These are phyloP conservation scores for Eudyptes chrysolophus DNA, from an alignment of 2,113 vertebrate genomes.

Conservation along the genomic window DNA sequence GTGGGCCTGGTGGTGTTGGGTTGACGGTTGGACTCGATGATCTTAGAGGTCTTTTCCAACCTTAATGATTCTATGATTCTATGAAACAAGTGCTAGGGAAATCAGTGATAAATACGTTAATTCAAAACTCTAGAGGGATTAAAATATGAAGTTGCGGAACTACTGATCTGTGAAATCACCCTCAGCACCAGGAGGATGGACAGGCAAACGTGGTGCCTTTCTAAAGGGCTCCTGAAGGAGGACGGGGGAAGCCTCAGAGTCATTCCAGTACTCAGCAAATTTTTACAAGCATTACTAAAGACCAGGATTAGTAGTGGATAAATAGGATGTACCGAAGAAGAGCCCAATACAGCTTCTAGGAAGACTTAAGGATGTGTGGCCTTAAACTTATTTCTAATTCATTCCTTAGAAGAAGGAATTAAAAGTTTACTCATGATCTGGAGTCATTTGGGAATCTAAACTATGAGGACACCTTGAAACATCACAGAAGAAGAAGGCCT, in stretches of 20 bases:
- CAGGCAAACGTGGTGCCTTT: accelerated
- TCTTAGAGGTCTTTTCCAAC: no score
- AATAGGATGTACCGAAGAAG: neutral
- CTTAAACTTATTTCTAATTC: neutral
- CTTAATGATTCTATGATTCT: no score
- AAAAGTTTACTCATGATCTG: neutral
- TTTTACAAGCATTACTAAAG: neutral
- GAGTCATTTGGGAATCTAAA: neutral
- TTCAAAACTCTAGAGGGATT: neutral
- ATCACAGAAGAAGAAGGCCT: neutral
- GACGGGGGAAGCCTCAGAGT: neutral
- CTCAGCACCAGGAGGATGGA: neutral
- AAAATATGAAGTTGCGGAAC: neutral
- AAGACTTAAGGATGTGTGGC: neutral
- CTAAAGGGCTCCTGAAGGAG: neutral
- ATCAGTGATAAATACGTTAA: neutral
- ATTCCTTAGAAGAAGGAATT: neutral
- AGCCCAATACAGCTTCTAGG: neutral
- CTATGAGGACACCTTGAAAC: neutral
- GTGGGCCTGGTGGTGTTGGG: no score
- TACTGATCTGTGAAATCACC: neutral
- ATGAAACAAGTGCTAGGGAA: neutral
- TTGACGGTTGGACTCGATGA: no score
- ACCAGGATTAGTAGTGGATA: neutral
- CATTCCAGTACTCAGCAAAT: neutral